phyloP scores from a whole-genome alignment of 2,113 vertebrate species.

The Erpornis zantholeuca region DNA sequence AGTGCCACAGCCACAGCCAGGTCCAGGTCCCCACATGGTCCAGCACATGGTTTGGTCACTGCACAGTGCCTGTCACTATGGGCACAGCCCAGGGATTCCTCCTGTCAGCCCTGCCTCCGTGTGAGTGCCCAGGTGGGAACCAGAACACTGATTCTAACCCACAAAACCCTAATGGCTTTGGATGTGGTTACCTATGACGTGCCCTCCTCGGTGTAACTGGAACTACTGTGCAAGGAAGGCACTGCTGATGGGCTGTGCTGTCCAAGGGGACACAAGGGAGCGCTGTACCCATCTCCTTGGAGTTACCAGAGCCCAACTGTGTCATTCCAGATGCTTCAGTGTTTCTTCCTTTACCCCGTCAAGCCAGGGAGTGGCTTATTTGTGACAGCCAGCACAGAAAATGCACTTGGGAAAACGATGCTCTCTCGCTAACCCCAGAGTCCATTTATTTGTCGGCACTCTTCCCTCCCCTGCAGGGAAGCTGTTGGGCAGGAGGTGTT shows the following conservation, averaged over 20 bases:
- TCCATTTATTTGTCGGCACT: not conserved
- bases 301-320: not conserved
- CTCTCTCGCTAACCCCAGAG: not conserved
- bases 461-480: not conserved
- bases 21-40: not conserved
- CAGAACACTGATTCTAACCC: not conserved
- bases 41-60: not conserved
- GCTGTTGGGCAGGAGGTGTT: not conserved
- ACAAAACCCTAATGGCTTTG: not conserved
- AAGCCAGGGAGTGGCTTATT: not conserved
- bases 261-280: not conserved
- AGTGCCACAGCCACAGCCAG: not conserved
- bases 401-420: not conserved
- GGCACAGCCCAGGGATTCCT: not conserved
- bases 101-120: not conserved
- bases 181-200: not conserved
- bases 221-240: not conserved
- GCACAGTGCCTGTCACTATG: not conserved
- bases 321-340: not conserved
- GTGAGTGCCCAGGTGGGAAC: not conserved
- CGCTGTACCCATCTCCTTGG: fast-evolving
- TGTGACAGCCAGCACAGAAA: not conserved
- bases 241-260: not conserved
- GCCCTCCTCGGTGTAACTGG: not conserved
- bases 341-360: not conserved